Evolutionary conservation across 2,113 vertebrate genomes (phyloP).

Genomic region (Salminus brasiliensis): DNA sequence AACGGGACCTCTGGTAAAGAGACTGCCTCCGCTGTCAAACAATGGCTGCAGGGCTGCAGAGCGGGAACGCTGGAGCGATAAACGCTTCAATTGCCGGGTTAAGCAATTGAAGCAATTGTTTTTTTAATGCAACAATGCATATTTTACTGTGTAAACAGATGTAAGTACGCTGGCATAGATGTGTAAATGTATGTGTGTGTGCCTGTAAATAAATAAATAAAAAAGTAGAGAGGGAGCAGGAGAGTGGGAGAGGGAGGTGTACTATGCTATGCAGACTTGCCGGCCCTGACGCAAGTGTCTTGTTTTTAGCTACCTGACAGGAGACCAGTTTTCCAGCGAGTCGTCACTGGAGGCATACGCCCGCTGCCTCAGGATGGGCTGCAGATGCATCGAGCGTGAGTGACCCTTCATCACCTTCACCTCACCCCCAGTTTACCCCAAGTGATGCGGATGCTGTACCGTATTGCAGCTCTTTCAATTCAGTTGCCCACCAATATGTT

Average conservation of each 20-base stretch:
- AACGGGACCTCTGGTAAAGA: not conserved
- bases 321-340: slow-evolving; percentile 98
- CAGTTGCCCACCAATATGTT: too few relatives aligned
- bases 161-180: too few relatives aligned
- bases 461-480: not conserved
- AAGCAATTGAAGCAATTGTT: slow-evolving; percentile 45
- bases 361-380: slow-evolving; percentile 96
- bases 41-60: slow-evolving; percentile 50
- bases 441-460: not conserved
- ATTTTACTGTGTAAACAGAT: slow-evolving; percentile 17
- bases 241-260: not conserved
- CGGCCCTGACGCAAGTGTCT: slow-evolving; percentile 49
- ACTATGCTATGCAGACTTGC: not conserved
- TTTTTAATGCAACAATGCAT: not conserved
- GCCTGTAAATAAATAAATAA: too few relatives aligned
- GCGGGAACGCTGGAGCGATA: slow-evolving; percentile 54
- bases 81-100: slow-evolving; percentile 46
- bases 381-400: slow-evolving; percentile 95
- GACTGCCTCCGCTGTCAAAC: slow-evolving; percentile 49
- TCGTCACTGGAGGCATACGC: slow-evolving; percentile 97
- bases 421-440: not conserved
- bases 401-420: slow-evolving; percentile 8
- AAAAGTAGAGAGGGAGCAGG: too few relatives aligned
- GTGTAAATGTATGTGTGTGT: too few relatives aligned
- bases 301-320: slow-evolving; percentile 92